Base-by-base conservation (phyloP, 2,113 vertebrate genomes). In the Phylloscopus trochiloides region DNA sequence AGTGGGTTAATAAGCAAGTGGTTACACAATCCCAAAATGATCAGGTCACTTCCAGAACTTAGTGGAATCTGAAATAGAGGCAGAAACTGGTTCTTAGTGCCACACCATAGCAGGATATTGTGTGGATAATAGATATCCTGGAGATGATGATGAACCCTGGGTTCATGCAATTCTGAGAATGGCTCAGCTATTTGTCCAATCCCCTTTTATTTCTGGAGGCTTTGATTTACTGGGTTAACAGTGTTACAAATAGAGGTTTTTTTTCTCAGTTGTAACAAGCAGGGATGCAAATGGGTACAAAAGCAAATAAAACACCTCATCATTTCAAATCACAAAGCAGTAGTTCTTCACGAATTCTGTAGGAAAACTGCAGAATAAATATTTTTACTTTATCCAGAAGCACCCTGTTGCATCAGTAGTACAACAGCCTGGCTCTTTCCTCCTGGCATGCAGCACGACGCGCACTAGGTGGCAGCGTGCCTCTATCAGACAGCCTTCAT, bases 391-490 rank as follows among this genome's bases (percentile, higher is more conserved):
- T 72, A 24, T 31, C 48, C 14, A 17, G 21, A 61, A 42, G n/a
- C 40, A 18, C 3, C 8, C 6, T 12, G 1, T 2, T 5, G 17
- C 32, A 32, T 8, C 8, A 9, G 19, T 0, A 36, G 20, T 17
- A 21, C 25, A 48, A 17, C 14, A 32, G 34, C 15, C 31, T 17
- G 26, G 24, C 20, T 22, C 28, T 4, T 31, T 22, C 1, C 34
- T 36, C 42, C 52, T 52, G 12, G 12, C 77, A 25, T 19, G 6
- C 15, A 40, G 38, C 34, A 5, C 0, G 7, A 19, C 45, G 34
- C 2, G 9, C 94, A 15, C 57, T 62, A 95, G 97, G 82, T 83
- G 94, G 93, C 96, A 95, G 91, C 38, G 10, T 13, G 25, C 10
- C 14, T 25, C 62, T 50, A 78, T n/a, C 4, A 12, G 38, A 17